A percentile compares a stretch with the other conserved stretches of the same genome.
Evolutionary conservation across 2,888 invertebrate genomes (phyloP).

Genomic region (Melanchra persicariae): DNA sequence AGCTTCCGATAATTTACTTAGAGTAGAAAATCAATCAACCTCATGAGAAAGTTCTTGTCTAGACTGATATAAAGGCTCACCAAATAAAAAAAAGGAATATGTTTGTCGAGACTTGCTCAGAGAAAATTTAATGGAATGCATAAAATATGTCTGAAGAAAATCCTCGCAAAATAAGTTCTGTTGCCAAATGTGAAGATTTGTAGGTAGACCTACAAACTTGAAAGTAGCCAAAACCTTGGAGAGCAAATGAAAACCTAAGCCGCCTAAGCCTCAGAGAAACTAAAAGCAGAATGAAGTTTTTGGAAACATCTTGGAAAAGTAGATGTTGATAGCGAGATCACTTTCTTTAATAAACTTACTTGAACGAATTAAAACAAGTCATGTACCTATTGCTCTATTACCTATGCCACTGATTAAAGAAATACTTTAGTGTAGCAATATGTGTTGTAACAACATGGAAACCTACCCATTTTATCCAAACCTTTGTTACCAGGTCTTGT

Average conservation of each 20-base stretch:
- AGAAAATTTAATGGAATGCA: conserved; percentile 21
- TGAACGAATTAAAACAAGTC: neutral
- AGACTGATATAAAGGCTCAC: conserved; percentile 18
- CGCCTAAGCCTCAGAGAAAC: conserved; percentile 22
- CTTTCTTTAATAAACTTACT: neutral
- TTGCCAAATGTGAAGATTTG: conserved; percentile 39
- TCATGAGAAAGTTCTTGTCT: conserved; percentile 23
- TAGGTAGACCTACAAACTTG: conserved; percentile 17
- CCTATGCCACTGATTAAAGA: neutral
- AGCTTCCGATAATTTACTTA: conserved; percentile 35
- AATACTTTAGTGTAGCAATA: conserved; percentile 1
- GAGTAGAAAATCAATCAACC: conserved; percentile 39
- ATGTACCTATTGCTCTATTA: too few relatives aligned
- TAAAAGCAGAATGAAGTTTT: conserved; percentile 34
- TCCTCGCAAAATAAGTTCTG: conserved; percentile 30
- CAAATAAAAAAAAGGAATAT: conserved; percentile 13
- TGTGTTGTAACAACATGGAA: conserved; percentile 3
- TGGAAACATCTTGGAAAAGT: conserved; percentile 2
- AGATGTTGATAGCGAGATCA: neutral
- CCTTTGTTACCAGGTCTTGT: conserved; percentile 20
- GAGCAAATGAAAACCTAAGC: conserved; percentile 42
- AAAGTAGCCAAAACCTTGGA: conserved; percentile 25
- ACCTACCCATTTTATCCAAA: conserved; percentile 31
- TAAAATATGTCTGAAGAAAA: conserved; percentile 14
- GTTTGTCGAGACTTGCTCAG: conserved; percentile 10